Percentiles rank a stretch among this genome's conserved stretches.
These are phyloP conservation scores for Narcine bancroftii DNA, from an alignment of 2,113 vertebrate genomes.

Conservation along the genomic window DNA sequence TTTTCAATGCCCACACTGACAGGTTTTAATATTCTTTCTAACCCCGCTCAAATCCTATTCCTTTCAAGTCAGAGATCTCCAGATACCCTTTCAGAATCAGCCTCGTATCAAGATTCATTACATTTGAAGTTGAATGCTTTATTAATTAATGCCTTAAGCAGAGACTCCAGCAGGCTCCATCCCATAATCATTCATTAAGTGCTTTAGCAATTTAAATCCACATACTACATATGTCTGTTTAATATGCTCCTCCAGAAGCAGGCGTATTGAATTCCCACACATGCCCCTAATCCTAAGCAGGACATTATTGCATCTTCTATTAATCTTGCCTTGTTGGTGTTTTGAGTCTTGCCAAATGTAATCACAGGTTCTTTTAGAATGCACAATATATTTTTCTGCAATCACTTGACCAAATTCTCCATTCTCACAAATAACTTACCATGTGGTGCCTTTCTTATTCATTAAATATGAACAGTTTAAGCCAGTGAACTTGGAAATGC, in stretches of 20 bases:
- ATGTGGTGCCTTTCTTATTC: background rate
- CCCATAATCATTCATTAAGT: too few relatives aligned
- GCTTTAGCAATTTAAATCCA: too few relatives aligned
- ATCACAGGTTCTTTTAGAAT: background rate
- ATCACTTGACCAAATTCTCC: background rate
- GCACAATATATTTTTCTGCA: background rate
- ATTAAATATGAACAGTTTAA: background rate
- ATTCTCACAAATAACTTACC: background rate
- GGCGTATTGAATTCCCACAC: too few relatives aligned
- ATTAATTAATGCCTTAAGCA: background rate
- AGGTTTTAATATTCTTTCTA: background rate
- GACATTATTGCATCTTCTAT: background rate
- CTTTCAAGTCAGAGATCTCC: background rate
- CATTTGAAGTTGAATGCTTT: background rate
- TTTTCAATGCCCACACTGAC: background rate
- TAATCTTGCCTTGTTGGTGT: background rate
- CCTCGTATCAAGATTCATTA: background rate
- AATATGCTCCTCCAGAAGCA: too few relatives aligned
- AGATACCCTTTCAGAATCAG: background rate
- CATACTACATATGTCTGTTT: too few relatives aligned
- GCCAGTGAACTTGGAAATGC: too few relatives aligned
- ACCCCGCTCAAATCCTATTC: background rate
- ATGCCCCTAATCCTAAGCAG: background rate
- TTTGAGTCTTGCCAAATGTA: background rate
- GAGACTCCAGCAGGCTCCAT: too few relatives aligned